Conservation (phyloP, 2,888 invertebrate species). For the Lithophane ornitopus region DNA sequence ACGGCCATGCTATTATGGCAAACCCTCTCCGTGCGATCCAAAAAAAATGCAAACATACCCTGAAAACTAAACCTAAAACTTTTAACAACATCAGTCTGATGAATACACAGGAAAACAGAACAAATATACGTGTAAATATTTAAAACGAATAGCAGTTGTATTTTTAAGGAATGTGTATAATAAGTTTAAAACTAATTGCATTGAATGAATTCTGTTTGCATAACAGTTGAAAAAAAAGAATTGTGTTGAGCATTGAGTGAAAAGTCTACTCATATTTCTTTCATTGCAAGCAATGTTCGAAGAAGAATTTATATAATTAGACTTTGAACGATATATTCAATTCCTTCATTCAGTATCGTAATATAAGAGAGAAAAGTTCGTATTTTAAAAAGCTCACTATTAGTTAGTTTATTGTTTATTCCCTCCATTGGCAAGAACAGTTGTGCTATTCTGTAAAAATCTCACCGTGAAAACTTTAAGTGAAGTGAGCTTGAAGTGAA, state of each 20-base stretch:
- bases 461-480: too few species aligned
- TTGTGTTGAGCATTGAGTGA: not conserved
- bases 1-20: too few species aligned
- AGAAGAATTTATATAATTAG: conserved; percentile 13
- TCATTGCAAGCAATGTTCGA: conserved; percentile 8
- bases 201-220: conserved; percentile 9
- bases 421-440: not conserved
- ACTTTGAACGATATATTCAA: conserved; percentile 10
- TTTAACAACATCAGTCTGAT: not conserved
- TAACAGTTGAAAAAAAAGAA: not conserved
- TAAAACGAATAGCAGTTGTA: not conserved
- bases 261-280: conserved; percentile 8
- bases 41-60: not conserved
- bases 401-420: too few species aligned
- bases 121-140: not conserved
- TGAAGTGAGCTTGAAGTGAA: too few species aligned
- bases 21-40: too few species aligned
- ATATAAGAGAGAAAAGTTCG: too few species aligned
- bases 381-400: too few species aligned
- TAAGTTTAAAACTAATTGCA: conserved; percentile 20
- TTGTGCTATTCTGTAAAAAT: too few species aligned
- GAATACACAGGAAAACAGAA: not conserved
- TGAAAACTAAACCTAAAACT: not conserved
- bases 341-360: not conserved
- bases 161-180: conserved; percentile 3